Percentiles rank a stretch among this genome's conserved stretches.
Conservation (phyloP, 2,113 vertebrate genomes). For the Eolophus roseicapilla region DNA sequence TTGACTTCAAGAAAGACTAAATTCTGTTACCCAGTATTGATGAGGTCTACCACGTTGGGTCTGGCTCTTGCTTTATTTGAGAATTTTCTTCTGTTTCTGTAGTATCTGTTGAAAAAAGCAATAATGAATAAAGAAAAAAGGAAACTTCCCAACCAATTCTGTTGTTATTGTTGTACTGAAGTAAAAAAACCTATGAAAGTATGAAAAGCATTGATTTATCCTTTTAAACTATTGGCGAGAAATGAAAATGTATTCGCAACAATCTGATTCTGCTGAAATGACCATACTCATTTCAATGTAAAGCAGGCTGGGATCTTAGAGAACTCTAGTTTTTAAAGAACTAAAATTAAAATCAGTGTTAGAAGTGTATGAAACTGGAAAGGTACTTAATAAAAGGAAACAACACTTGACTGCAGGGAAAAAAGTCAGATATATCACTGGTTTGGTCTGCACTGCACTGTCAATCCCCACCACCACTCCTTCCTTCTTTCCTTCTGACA, state of each 20-base stretch:
- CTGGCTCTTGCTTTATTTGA: constrained; percentile 75
- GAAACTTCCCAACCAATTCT: neutral
- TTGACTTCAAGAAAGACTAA: neutral
- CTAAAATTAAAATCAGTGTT: neutral
- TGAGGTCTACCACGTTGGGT: constrained; percentile 69
- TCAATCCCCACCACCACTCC: neutral
- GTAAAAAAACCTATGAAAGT: neutral
- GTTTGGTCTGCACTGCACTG: neutral
- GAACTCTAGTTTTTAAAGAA: neutral
- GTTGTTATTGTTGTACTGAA: neutral
- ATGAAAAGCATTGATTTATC: neutral
- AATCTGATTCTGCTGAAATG: neutral
- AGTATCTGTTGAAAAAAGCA: constrained; percentile 57
- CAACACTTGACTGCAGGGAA: neutral
- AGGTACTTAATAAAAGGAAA: neutral
- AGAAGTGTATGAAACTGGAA: neutral
- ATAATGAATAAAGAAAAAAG: neutral
- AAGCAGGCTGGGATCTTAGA: neutral
- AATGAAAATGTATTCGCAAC: neutral
- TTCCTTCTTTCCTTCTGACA: neutral
- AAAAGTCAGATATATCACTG: neutral
- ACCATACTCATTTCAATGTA: neutral
- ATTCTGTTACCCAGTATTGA: constrained; percentile 51
- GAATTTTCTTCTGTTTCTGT: constrained; percentile 58
- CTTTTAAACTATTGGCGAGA: neutral